These are phyloP conservation scores for Campylomormyrus tamandua DNA, from an alignment of 2,113 vertebrate genomes.

Conservation along the genomic window DNA sequence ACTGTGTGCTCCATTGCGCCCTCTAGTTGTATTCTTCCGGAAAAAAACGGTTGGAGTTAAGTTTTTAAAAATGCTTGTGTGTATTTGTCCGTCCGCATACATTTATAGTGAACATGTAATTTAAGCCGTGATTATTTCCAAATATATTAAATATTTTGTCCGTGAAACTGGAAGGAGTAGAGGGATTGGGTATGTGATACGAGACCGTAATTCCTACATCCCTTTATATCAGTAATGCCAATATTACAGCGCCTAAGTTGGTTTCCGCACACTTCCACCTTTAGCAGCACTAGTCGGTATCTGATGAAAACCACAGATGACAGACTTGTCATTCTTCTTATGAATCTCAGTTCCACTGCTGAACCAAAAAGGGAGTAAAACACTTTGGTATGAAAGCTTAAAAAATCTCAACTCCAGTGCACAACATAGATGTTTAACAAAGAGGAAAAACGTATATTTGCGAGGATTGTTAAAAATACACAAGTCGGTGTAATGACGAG, in stretches of 20 bases:
- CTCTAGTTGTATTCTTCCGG: neutral
- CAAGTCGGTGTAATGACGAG: neutral
- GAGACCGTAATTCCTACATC: neutral
- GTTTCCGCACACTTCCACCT: neutral
- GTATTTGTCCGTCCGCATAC: neutral
- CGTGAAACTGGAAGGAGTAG: neutral
- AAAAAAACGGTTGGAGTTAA: neutral
- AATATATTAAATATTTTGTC: neutral
- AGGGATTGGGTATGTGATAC: neutral
- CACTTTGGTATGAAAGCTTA: neutral
- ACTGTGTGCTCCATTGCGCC: conserved; percentile 35
- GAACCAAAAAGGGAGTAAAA: neutral
- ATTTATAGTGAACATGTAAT: neutral
- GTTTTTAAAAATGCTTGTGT: neutral
- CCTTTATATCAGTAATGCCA: neutral
- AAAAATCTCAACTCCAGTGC: neutral
- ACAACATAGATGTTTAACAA: neutral
- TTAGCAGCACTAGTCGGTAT: neutral
- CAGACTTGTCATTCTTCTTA: neutral
- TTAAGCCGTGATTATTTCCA: neutral
- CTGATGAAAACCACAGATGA: neutral
- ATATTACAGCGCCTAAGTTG: neutral
- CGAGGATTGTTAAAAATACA: neutral
- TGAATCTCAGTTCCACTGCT: neutral
- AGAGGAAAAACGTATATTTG: neutral